These are phyloP conservation scores for Gavia stellata DNA, from an alignment of 2,113 vertebrate genomes.

Conservation along the genomic window DNA sequence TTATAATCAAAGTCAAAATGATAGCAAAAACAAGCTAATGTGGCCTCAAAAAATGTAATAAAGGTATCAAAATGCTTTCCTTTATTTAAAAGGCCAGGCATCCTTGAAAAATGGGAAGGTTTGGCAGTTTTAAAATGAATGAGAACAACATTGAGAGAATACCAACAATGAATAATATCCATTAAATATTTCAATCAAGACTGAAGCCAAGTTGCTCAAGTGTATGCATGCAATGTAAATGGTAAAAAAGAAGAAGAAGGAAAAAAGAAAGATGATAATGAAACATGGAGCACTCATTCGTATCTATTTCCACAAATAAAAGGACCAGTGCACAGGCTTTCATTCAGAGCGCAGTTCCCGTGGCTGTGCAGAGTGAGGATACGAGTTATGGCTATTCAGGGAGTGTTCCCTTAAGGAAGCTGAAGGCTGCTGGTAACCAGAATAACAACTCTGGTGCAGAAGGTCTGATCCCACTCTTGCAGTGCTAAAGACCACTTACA, in stretches of 20 bases:
- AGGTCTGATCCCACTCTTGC: background rate
- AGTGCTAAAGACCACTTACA: background rate
- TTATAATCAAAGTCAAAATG: constrained; percentile 69
- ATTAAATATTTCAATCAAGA: constrained; percentile 69
- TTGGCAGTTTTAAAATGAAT: constrained; percentile 65
- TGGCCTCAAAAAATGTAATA: constrained; percentile 64
- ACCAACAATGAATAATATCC: constrained; percentile 62
- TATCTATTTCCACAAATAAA: constrained; percentile 31
- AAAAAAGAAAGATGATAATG: constrained; percentile 4
- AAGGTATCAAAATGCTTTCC: constrained; percentile 66
- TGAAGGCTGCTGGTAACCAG: background rate
- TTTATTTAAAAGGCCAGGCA: constrained; percentile 73
- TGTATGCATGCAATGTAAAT: constrained; percentile 66
- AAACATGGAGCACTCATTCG: background rate
- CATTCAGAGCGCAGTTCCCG: background rate
- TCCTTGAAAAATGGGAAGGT: constrained; percentile 67
- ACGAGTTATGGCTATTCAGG: background rate
- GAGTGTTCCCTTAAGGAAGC: background rate
- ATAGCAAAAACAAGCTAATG: constrained; percentile 59
- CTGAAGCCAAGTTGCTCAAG: constrained; percentile 60
- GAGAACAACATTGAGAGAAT: constrained; percentile 54
- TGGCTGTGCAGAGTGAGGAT: background rate
- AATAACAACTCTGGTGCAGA: background rate
- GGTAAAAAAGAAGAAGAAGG: background rate
- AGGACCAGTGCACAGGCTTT: background rate